Percentiles rank a stretch among this genome's conserved stretches.
Evolutionary conservation across 2,797 vertebrate genomes (phyloP).

Genomic region (Enteromius treurensis): DNA sequence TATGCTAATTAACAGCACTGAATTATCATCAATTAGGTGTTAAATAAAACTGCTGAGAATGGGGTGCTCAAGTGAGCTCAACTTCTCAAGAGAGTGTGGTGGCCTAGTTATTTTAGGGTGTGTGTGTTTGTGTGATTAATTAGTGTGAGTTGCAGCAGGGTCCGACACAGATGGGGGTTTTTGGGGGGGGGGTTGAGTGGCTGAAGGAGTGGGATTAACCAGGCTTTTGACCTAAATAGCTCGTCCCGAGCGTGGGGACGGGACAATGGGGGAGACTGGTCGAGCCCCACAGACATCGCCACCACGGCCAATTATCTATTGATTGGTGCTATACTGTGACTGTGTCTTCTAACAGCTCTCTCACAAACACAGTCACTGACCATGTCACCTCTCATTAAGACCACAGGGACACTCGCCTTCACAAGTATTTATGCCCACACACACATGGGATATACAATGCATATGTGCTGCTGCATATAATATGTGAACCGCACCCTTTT

Average conservation of each 20-base stretch:
- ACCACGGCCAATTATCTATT: conserved; percentile 85
- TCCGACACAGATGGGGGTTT: conserved; percentile 67
- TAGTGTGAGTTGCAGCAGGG: conserved; percentile 77
- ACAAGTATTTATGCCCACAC: conserved; percentile 5
- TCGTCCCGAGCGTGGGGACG: conserved; percentile 78
- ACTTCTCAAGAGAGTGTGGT: conserved; percentile 64
- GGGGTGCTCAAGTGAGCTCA: conserved; percentile 68
- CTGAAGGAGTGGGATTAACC: conserved; percentile 73
- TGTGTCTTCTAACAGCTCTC: conserved; percentile 78
- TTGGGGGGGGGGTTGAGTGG: conserved; percentile 60
- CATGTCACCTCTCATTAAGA: conserved; percentile 78
- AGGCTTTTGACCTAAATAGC: conserved; percentile 90
- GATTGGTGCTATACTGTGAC: conserved; percentile 85
- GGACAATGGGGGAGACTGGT: conserved; percentile 79
- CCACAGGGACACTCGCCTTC: conserved; percentile 44
- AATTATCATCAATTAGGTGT: conserved; percentile 79
- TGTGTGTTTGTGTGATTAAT: conserved; percentile 79
- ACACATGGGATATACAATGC: conserved; percentile 19
- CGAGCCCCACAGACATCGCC: conserved; percentile 70
- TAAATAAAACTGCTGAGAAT: conserved; percentile 70
- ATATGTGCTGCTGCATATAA: neutral
- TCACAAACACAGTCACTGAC: conserved; percentile 78
- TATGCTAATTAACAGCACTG: conserved; percentile 75
- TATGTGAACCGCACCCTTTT: neutral
- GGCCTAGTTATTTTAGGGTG: conserved; percentile 60